A percentile compares a stretch with the other conserved stretches of the same genome.
phyloP scores from a whole-genome alignment of 1,140 invertebrate genomes.

The Rhopalosiphum padi region DNA sequence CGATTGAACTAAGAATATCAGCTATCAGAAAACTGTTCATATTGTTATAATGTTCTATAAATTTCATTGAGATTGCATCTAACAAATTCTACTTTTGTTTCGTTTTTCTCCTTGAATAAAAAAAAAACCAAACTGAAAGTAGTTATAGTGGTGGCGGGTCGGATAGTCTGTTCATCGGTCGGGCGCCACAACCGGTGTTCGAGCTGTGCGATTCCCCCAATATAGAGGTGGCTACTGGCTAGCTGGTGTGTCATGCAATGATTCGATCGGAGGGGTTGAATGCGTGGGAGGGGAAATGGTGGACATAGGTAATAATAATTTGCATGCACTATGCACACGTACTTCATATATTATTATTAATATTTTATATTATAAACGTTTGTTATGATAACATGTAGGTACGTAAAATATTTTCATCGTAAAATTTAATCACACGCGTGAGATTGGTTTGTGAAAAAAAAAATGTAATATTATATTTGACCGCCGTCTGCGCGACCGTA shows the following conservation, averaged over 20 bases:
- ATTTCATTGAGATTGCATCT: not conserved
- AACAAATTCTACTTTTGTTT: not conserved
- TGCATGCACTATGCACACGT: not conserved
- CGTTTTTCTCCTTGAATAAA: too few species aligned
- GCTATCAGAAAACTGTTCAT: not conserved
- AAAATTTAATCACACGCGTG: not conserved
- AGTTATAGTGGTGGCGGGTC: not conserved
- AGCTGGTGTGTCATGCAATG: not conserved
- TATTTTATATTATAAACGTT: not conserved
- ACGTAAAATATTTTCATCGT: not conserved
- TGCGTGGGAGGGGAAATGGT: not conserved
- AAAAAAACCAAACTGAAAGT: not conserved
- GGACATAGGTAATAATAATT: not conserved
- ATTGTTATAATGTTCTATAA: not conserved
- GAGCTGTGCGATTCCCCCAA: too few species aligned
- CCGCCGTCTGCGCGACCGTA: not conserved
- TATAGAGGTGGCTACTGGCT: not conserved
- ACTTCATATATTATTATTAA: too few species aligned
- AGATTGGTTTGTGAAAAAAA: not conserved
- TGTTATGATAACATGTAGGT: not conserved
- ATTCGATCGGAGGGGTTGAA: not conserved
- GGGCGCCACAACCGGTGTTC: conserved; percentile 3
- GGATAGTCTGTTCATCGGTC: not conserved
- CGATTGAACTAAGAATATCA: not conserved
- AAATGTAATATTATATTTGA: not conserved